Conservation (phyloP, 2,113 vertebrate genomes). For the Zosterops hypoxanthus region DNA sequence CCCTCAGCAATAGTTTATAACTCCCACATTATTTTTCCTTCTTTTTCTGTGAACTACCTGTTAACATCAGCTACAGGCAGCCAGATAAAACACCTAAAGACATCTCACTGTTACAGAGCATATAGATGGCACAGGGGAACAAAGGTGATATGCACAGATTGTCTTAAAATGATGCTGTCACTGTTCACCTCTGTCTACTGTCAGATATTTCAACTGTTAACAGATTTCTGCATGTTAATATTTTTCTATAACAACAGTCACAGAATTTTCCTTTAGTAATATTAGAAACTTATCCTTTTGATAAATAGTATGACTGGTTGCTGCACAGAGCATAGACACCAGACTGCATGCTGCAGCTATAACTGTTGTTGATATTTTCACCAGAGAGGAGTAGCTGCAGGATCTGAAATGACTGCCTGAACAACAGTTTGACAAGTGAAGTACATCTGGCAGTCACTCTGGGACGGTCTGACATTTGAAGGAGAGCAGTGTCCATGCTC, state of each 20-base stretch:
- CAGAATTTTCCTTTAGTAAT: neutral
- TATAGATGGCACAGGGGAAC: neutral
- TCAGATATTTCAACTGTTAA: neutral
- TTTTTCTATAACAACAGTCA: neutral
- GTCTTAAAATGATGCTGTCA: neutral
- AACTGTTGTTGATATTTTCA: neutral
- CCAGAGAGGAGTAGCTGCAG: neutral
- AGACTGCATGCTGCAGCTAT: neutral
- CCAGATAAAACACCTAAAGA: neutral
- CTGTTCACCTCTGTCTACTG: neutral
- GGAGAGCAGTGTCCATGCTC: neutral
- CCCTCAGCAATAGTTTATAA: neutral
- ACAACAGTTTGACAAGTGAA: conserved; percentile 23
- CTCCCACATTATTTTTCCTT: neutral
- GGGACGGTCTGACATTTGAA: neutral
- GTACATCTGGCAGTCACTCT: neutral
- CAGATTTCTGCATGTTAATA: neutral
- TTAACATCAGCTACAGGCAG: neutral
- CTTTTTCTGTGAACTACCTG: neutral
- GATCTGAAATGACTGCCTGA: conserved; percentile 1
- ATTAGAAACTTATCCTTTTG: neutral
- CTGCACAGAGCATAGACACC: neutral
- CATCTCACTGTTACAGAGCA: neutral
- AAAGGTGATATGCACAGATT: neutral
- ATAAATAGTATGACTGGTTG: neutral